Evolutionary conservation across 1,140 invertebrate genomes (phyloP).

Genomic region (Drosophila teissieri): DNA sequence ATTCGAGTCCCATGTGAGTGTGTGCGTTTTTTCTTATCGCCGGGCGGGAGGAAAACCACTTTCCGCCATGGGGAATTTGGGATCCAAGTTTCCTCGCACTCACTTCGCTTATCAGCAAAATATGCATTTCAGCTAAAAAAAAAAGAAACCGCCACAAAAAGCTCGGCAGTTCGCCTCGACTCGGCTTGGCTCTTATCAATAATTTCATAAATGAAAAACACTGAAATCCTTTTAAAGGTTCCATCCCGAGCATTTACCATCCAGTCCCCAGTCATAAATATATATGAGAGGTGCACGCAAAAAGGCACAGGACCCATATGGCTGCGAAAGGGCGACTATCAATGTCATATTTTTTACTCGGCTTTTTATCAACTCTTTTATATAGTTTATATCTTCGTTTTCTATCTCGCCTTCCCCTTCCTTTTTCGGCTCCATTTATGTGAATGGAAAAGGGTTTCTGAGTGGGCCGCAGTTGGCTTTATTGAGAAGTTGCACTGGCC

Average conservation of each 20-base stretch:
- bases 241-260: constrained; percentile 34
- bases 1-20: constrained; percentile 35
- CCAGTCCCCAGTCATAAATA: constrained; percentile 68
- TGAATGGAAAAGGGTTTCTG: constrained; percentile 39
- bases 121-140: constrained; percentile 63
- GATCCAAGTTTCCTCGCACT: constrained; percentile 32
- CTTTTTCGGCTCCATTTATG: constrained; percentile 41
- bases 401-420: constrained; percentile 38
- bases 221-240: constrained; percentile 80
- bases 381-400: constrained; percentile 81
- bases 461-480: constrained; percentile 47
- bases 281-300: constrained; percentile 42
- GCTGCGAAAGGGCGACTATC: constrained; percentile 57
- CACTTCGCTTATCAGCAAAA: constrained; percentile 42
- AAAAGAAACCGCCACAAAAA: constrained; percentile 47
- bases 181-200: constrained; percentile 65
- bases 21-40: background rate
- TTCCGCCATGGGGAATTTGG: constrained; percentile 55
- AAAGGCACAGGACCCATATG: constrained; percentile 31
- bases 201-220: constrained; percentile 81
- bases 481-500: constrained; percentile 67
- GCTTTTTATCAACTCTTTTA: constrained; percentile 71
- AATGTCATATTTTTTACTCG: constrained; percentile 70
- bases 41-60: constrained; percentile 22
- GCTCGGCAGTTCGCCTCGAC: constrained; percentile 20